Evolutionary conservation across 2,113 vertebrate species (phyloP).

Genomic region (Lamprotornis superbus): DNA sequence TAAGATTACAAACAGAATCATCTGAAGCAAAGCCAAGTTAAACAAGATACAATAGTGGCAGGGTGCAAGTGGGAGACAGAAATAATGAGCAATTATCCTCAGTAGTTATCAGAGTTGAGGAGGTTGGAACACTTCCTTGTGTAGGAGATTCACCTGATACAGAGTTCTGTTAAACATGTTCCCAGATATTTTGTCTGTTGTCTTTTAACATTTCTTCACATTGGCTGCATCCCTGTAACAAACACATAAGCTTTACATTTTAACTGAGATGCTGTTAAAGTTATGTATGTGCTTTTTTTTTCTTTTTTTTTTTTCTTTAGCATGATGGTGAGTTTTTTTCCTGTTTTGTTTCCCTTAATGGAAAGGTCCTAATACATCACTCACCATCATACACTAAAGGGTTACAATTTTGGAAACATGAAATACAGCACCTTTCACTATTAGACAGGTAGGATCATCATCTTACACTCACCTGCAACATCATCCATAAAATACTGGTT

Average conservation of each 20-base stretch:
- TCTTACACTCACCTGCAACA: background rate
- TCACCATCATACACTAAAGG: background rate
- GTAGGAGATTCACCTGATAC: background rate
- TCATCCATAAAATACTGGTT: background rate
- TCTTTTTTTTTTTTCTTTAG: background rate
- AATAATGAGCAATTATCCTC: background rate
- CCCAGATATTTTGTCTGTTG: background rate
- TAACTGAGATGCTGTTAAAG: background rate
- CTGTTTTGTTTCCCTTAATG: background rate
- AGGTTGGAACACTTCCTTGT: background rate
- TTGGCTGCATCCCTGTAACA: background rate
- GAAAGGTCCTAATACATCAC: background rate
- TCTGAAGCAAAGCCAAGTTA: background rate
- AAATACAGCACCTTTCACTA: background rate
- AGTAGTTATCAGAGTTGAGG: background rate
- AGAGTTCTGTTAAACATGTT: background rate
- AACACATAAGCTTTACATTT: background rate
- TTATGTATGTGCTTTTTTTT: background rate
- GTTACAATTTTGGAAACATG: background rate
- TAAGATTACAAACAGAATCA: background rate
- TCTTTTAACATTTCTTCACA: background rate
- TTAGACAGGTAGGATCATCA: background rate
- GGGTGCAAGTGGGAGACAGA: background rate
- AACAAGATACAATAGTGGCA: background rate
- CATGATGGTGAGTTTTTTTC: fast-evolving